Evolutionary conservation across 64 coral and sea anemone genomes (phyloP).

Genomic region (Dendronephthya gigantea): DNA sequence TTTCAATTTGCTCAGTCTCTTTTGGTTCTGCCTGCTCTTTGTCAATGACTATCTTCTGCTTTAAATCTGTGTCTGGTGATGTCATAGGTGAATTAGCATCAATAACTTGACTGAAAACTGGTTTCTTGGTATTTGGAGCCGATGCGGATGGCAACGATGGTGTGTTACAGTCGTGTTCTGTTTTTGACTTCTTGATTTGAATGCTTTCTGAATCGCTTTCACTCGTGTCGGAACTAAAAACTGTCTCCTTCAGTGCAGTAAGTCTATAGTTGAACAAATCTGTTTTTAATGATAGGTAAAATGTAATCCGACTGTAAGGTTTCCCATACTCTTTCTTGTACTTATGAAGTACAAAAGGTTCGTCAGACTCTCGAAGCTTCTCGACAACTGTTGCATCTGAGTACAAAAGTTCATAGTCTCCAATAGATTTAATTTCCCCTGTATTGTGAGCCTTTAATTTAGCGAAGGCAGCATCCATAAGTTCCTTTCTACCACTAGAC

Average conservation of each 20-base stretch:
- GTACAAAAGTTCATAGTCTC: slow-evolving; percentile 1
- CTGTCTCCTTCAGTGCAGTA: neutral
- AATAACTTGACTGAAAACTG: neutral
- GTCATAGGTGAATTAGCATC: neutral
- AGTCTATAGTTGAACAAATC: slow-evolving; percentile 1
- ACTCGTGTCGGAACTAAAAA: neutral
- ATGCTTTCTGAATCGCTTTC: neutral
- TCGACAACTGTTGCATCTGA: neutral
- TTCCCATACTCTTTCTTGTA: slow-evolving; percentile 11
- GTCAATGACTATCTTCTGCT: neutral
- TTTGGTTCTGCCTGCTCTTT: neutral
- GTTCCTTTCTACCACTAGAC: neutral
- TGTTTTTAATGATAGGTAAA: neutral
- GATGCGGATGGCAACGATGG: neutral
- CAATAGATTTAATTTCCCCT: neutral
- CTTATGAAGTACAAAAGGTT: neutral
- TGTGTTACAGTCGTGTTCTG: neutral
- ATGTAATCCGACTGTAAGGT: neutral
- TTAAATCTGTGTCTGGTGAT: neutral
- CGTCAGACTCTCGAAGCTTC: neutral
- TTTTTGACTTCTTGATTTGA: neutral
- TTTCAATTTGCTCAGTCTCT: neutral
- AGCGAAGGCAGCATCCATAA: neutral
- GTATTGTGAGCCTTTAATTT: neutral
- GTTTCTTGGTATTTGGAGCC: neutral